Evolutionary conservation across 2,113 vertebrate species (phyloP).

Genomic region (Candoia aspera): DNA sequence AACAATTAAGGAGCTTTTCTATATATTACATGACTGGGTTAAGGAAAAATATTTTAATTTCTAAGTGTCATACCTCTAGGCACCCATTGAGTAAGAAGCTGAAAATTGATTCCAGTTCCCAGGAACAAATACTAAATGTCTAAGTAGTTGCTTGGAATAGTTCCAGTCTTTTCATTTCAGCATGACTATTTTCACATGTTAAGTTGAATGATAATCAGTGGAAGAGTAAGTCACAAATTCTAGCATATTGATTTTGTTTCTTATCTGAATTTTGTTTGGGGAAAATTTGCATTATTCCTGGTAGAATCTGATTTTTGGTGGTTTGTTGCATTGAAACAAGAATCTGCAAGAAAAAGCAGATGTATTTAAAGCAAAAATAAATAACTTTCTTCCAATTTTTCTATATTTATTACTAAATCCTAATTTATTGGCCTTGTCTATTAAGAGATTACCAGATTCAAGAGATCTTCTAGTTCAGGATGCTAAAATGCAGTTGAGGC

Average conservation of each 20-base stretch:
- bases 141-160: neutral
- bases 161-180: neutral
- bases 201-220: slow-evolving; percentile 11
- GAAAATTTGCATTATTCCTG: neutral
- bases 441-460: neutral
- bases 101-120: neutral
- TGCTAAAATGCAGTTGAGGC: neutral
- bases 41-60: neutral
- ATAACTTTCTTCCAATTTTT: neutral
- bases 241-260: accelerated
- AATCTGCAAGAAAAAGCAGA: neutral
- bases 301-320: neutral
- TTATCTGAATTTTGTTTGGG: neutral
- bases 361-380: neutral
- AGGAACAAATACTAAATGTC: neutral
- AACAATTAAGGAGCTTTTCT: neutral
- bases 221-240: neutral
- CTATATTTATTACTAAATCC: neutral
- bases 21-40: neutral
- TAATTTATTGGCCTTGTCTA: neutral
- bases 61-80: neutral
- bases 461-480: neutral
- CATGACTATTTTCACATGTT: neutral
- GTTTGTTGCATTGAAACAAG: neutral
- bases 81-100: neutral